Evolutionary conservation across 2,113 vertebrate genomes (phyloP), one percentile per base, ranked within the genome.

Genomic region (Coreoperca whiteheadi): DNA sequence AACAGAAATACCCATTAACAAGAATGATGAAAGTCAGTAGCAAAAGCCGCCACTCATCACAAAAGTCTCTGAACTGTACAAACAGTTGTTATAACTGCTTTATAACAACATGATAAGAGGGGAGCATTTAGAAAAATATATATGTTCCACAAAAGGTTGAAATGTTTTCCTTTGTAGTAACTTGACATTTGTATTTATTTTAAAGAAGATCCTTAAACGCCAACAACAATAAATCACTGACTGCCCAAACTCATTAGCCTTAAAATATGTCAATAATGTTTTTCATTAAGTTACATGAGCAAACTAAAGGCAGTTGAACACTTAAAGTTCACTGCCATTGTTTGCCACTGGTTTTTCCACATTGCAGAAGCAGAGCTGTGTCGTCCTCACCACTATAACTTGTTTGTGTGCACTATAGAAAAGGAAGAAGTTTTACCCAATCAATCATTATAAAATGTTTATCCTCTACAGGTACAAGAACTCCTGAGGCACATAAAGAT

Each of bases 271-370:
- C 6, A 30, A 43, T 30, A 21, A 15, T 32, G 32, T 21, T 41
- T 28, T 41, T 28, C 15, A 21, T 41, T 59, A 14, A 46, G 48
- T 41, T 20, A 63, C 43, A 51, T 53, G 1, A 53, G 39, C 4
- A 4, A 30, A 54, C 25, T 63, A 21, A 21, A 46, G 7, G 10
- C 5, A 43, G n/a, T 34, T 12, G 25, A 41, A 28, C 20, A 30
- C 11, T 25, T 56, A 4, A 30, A 46, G 14, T 56, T 66, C 1
- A 51, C 32, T 16, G 41, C 21, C 9, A 37, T 60, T 14, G 9
- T 6, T 46, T 9, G 25, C 46, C 37, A 56, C 48, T 59, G 63
- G 11, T 74, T 74, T 68, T 30, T 66, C 79, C n/a, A 32, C 39
- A 60, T 50, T 67, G 32, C 61, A 66, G 41, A 66, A 18, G 6